Percentiles rank a stretch among this genome's conserved stretches.
phyloP scores from a whole-genome alignment of 2,888 invertebrate species.

The Aphrophora alni region DNA sequence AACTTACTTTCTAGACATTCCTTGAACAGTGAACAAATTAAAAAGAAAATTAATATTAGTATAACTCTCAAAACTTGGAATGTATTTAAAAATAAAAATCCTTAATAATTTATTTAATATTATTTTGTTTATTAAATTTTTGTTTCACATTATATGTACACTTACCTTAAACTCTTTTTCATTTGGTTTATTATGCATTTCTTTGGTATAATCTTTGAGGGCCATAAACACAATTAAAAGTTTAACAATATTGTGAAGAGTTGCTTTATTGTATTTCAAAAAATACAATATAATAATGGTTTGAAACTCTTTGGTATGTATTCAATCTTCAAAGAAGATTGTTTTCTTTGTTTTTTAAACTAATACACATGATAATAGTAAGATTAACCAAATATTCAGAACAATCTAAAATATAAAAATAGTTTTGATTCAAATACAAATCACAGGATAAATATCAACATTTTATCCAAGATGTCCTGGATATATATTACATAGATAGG shows the following conservation, averaged over 20 bases:
- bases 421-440: slow-evolving; percentile 1
- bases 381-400: not conserved
- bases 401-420: not conserved
- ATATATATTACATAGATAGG: not conserved
- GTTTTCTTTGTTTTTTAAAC: not conserved
- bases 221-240: not conserved
- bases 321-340: not conserved
- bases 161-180: too few species aligned
- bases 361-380: not conserved
- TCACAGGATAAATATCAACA: not conserved
- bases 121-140: too few species aligned
- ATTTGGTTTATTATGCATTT: too few species aligned
- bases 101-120: too few species aligned
- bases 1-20: too few species aligned
- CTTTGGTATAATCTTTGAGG: too few species aligned
- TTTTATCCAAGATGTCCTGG: not conserved
- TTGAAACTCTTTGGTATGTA: not conserved
- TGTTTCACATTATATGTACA: too few species aligned
- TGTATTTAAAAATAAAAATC: too few species aligned
- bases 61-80: too few species aligned
- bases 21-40: too few species aligned
- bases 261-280: not conserved
- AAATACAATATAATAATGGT: not conserved
- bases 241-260: not conserved
- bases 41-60: too few species aligned